These are phyloP conservation scores for Brachionus rotundiformis DNA, from an alignment of 1,140 invertebrate species.

Conservation along the genomic window DNA sequence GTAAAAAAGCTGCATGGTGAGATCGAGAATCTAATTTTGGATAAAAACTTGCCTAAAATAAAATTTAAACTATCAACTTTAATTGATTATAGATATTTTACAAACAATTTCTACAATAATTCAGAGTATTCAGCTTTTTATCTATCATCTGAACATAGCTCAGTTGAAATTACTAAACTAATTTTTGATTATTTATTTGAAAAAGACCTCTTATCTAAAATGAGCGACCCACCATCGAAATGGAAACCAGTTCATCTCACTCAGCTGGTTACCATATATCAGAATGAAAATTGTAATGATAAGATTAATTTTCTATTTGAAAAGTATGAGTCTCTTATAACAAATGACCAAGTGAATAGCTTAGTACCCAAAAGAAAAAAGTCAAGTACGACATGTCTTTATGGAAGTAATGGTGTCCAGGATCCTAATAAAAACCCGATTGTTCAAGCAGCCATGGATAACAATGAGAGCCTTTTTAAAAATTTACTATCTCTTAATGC, in stretches of 20 bases:
- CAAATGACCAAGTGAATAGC: too few relatives aligned
- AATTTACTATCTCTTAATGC: neutral
- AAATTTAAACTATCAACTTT: neutral
- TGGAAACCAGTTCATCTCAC: conserved; percentile 5
- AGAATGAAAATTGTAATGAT: neutral
- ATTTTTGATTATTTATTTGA: conserved; percentile 8
- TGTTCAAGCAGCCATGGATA: neutral
- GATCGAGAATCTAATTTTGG: neutral
- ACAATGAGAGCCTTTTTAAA: neutral
- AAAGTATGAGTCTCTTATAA: neutral
- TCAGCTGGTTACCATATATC: neutral
- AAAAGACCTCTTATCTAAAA: neutral
- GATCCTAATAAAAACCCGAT: neutral
- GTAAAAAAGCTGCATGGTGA: neutral
- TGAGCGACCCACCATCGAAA: neutral
- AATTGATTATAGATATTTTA: neutral
- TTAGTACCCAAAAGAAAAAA: too few relatives aligned
- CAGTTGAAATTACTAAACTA: neutral
- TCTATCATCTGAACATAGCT: neutral
- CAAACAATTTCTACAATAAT: neutral
- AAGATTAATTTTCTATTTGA: neutral
- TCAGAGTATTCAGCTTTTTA: conserved; percentile 13
- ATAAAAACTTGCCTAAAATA: neutral
- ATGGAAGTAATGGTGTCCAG: neutral
- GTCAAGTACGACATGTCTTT: too few relatives aligned